These are phyloP conservation scores for Meda fulgida DNA, from an alignment of 2,797 vertebrate species.

Conservation along the genomic window DNA sequence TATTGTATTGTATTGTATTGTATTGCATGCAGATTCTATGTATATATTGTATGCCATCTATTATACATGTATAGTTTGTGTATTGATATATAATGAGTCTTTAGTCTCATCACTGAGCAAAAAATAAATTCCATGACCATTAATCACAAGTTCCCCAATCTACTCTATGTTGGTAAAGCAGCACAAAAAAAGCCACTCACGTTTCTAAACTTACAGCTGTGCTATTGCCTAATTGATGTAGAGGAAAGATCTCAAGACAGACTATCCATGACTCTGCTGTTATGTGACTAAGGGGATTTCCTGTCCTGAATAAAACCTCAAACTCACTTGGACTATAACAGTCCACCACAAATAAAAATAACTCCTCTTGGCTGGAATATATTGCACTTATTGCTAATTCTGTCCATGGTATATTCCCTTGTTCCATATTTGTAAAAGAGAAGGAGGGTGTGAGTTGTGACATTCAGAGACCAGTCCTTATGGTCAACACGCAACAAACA, in stretches of 20 bases:
- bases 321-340: conserved; percentile 22
- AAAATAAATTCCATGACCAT: conserved; percentile 3
- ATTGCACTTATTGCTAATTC: not conserved
- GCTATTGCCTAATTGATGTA: not conserved
- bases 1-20: not conserved
- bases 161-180: not conserved
- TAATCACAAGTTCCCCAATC: not conserved
- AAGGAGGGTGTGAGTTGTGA: conserved; percentile 2
- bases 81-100: not conserved
- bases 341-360: conserved; percentile 31
- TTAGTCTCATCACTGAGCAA: not conserved
- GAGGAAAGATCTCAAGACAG: not conserved
- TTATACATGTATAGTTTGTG: not conserved
- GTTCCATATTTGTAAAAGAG: not conserved
- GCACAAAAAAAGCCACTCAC: not conserved
- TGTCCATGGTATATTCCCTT: not conserved
- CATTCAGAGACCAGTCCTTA: not conserved
- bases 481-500: not conserved
- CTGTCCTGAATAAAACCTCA: conserved; percentile 47
- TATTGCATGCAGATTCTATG: not conserved
- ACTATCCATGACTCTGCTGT: not conserved
- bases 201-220: not conserved
- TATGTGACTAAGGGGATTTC: conserved; percentile 53
- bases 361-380: conserved; percentile 17
- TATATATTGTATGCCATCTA: not conserved